Base-by-base conservation (phyloP, 2,888 invertebrate species). In the Embidobia sp. region DNA sequence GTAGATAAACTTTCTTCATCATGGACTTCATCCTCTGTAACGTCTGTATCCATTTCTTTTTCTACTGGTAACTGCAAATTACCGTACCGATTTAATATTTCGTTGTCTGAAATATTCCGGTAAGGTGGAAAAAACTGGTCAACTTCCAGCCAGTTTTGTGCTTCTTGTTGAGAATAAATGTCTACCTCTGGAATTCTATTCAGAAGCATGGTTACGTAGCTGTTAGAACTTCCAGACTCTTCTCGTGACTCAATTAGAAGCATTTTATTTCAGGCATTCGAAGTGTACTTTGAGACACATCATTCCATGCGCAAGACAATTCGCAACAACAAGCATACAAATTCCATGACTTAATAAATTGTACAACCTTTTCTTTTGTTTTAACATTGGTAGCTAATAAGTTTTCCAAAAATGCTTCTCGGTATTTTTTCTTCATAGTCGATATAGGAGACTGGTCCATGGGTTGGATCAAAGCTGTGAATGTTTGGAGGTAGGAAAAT, bases 221-320 rank as follows among this genome's bases (percentile, higher is more conserved):
- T 3, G 3, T 11, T 2, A 2, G 11, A 13, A 13, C 3, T 13
- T 37, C 13, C 37, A 13, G 37, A 15, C 15, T 37, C 31, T 2
- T n/a, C 10, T 37, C 37, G 3, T 8, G 37, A n/a, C n/a, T n/a
- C n/a, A n/a, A n/a, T n/a, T n/a, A n/a, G n/a, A n/a, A n/a, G n/a
- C n/a, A n/a, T n/a, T n/a, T n/a, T n/a, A n/a, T n/a, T n/a, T n/a
- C n/a, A n/a, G n/a, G n/a, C n/a, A n/a, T n/a, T n/a, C n/a, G n/a
- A n/a, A 42, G 10, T 2, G n/a, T 19, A 4, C 19, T 3, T 19
- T 42, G 19, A 19, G 2, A 3, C 5, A 42, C n/a, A 10, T 42
- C 42, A 10, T 42, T 42, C 42, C 42, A 42, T 42, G 42, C 42
- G 22, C 42, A 19, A 16, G 42, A 8, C 18, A 42, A 4, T 42